Percentiles rank a stretch among this genome's conserved stretches.
Evolutionary conservation across 2,113 vertebrate species (phyloP).

Genomic region (Corydoras maculifer): DNA sequence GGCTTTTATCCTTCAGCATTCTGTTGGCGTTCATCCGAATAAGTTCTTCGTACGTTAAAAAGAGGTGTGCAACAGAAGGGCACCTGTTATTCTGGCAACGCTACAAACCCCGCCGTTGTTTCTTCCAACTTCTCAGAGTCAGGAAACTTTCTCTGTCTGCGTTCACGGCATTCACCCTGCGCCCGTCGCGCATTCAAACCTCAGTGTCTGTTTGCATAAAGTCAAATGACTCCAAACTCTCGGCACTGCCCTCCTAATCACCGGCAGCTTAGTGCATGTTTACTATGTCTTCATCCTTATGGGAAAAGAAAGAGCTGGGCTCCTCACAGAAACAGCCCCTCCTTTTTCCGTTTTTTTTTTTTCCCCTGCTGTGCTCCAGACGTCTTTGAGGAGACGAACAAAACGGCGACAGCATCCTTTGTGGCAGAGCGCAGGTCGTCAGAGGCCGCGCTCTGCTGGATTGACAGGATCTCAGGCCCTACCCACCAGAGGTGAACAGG

Average conservation of each 20-base stretch:
- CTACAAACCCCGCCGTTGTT: not conserved
- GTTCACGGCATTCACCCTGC: not conserved
- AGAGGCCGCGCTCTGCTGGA: conserved; percentile 31
- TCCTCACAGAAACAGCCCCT: conserved; percentile 7
- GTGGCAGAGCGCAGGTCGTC: conserved; percentile 16
- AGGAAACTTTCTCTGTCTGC: not conserved
- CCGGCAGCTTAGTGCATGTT: conserved; percentile 31
- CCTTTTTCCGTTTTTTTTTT: not conserved
- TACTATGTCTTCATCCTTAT: conserved; percentile 11
- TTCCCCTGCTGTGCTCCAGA: conserved; percentile 27
- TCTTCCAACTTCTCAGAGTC: not conserved
- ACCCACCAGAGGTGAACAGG: conserved; percentile 41
- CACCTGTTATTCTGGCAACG: not conserved
- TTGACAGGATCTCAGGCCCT: conserved; percentile 39
- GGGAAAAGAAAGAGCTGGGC: not conserved
- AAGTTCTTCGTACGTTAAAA: not conserved
- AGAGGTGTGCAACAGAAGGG: not conserved
- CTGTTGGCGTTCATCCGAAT: not conserved
- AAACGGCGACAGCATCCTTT: conserved; percentile 39
- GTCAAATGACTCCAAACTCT: not conserved
- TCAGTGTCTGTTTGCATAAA: conserved; percentile 6
- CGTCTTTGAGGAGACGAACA: conserved; percentile 37
- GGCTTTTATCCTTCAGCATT: not conserved
- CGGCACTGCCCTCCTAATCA: not conserved
- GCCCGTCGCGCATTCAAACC: not conserved